phyloP scores from a whole-genome alignment of 2,113 vertebrate genomes.

The Sisor rabdophorus region DNA sequence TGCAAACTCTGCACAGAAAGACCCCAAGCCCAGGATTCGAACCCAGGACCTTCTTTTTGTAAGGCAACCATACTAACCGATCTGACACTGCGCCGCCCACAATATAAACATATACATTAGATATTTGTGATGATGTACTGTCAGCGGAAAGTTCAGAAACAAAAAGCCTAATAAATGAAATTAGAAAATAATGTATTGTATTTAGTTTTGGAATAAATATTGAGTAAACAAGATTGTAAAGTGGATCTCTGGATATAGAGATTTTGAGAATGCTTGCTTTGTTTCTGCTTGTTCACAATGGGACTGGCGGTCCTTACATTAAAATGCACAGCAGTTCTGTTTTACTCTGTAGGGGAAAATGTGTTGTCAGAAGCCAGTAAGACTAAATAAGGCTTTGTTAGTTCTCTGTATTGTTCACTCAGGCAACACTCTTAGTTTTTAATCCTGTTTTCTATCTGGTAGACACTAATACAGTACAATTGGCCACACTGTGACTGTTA shows the following conservation, averaged over 20 bases:
- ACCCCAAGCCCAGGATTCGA: too few species aligned
- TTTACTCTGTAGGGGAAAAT: conserved; percentile 49
- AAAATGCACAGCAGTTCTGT: conserved; percentile 31
- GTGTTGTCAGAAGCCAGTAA: conserved; percentile 55
- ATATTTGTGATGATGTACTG: too few species aligned
- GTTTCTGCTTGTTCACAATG: background rate
- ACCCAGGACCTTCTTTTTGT: too few species aligned
- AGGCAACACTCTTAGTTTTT: conserved; percentile 54
- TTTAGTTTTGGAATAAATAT: background rate
- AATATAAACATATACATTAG: too few species aligned
- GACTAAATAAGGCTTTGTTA: conserved; percentile 47
- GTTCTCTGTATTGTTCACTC: conserved; percentile 56
- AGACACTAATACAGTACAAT: background rate
- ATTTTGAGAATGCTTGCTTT: background rate
- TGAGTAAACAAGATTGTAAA: background rate
- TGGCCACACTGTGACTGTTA: too few species aligned
- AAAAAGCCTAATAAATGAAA: too few species aligned
- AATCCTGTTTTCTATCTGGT: conserved; percentile 13
- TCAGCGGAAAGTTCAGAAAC: too few species aligned
- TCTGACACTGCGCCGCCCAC: too few species aligned
- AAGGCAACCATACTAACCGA: too few species aligned
- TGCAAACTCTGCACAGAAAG: too few species aligned
- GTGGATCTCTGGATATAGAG: background rate
- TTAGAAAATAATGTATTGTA: background rate
- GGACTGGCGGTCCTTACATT: background rate